Evolutionary conservation across 1,140 invertebrate genomes (phyloP).

Genomic region (Psilanteris sp.): DNA sequence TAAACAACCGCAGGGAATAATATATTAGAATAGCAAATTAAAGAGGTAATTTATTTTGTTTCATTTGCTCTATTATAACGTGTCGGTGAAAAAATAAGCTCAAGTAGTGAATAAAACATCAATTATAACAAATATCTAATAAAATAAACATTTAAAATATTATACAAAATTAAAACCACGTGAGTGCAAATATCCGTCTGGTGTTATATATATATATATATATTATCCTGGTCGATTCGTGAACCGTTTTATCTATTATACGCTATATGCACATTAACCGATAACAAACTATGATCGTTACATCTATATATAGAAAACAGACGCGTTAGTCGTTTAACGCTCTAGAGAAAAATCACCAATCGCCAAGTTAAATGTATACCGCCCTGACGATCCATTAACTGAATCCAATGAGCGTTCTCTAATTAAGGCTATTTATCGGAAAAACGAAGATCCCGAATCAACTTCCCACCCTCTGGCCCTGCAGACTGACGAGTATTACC

Average conservation of each 20-base stretch:
- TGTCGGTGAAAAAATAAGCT: no score
- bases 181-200: no score
- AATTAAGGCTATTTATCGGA: constrained; percentile 74
- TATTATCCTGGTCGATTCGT: constrained; percentile 64
- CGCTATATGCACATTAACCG: constrained; percentile 58
- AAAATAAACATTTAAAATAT: no score
- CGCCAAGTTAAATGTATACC: constrained; percentile 65
- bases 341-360: constrained; percentile 53
- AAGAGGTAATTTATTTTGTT: no score
- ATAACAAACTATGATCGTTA: constrained; percentile 61
- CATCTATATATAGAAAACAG: constrained; percentile 33
- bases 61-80: no score
- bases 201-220: no score
- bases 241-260: constrained; percentile 64
- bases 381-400: constrained; percentile 69
- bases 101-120: no score
- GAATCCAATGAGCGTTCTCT: constrained; percentile 66
- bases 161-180: no score
- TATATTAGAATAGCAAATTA: no score
- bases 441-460: constrained; percentile 60
- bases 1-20: no score
- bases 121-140: no score
- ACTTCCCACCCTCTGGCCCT: constrained; percentile 36
- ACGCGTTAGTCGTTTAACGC: constrained; percentile 6
- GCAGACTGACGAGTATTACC: constrained; percentile 61